Percentiles rank a stretch among this genome's conserved stretches.
Conservation (phyloP, 2,113 vertebrate genomes). For the Aldabrachelys gigantea region DNA sequence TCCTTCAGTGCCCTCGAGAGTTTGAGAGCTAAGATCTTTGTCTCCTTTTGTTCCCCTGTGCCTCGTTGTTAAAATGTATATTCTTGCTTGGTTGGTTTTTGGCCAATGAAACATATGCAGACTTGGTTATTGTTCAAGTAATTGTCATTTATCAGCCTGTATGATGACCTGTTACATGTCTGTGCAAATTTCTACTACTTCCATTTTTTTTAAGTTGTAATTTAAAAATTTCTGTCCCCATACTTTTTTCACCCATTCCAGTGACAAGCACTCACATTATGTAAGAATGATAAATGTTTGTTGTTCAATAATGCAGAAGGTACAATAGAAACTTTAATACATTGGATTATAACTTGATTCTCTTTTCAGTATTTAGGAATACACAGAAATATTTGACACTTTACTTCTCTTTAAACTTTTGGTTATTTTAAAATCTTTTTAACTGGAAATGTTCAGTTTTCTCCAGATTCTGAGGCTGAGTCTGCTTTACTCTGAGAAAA, state of each 20-base stretch:
- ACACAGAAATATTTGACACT: not conserved
- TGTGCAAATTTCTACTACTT: too few relatives aligned
- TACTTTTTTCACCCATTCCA: not conserved
- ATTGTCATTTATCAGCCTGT: not conserved
- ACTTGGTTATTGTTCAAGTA: not conserved
- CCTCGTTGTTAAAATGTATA: rapidly evolving
- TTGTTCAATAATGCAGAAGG: not conserved
- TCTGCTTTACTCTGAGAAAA: not conserved
- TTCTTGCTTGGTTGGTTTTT: not conserved
- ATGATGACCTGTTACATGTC: not conserved
- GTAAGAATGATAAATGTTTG: not conserved
- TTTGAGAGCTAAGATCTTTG: not conserved
- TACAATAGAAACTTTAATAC: not conserved
- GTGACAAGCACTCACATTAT: not conserved
- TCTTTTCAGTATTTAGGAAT: not conserved
- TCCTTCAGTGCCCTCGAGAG: rapidly evolving
- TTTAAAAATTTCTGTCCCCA: not conserved
- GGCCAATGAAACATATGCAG: not conserved
- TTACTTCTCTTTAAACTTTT: not conserved
- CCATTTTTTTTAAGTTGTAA: too few relatives aligned
- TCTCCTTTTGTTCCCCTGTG: not conserved
- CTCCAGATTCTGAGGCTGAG: not conserved
- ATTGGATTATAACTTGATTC: not conserved
- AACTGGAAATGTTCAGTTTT: rapidly evolving
- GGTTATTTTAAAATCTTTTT: not conserved